These are phyloP conservation scores for Melinaea marsaeus DNA, from an alignment of 2,888 invertebrate species.

Conservation along the genomic window DNA sequence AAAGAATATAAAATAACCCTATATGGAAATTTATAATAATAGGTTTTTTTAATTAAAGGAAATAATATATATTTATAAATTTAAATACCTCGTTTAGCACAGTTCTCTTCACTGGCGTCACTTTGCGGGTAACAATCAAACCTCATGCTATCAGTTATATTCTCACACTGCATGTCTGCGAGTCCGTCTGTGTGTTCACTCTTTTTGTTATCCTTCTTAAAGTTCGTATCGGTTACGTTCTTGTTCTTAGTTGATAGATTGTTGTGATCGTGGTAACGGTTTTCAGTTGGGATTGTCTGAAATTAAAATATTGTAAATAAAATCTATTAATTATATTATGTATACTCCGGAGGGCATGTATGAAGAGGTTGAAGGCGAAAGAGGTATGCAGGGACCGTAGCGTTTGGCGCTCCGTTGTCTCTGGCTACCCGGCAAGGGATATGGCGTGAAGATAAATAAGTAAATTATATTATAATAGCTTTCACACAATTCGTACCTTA, in stretches of 20 bases:
- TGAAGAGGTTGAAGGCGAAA: too few species aligned
- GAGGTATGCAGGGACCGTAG: too few species aligned
- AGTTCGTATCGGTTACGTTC: slow-evolving; percentile 39
- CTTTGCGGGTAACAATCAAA: slow-evolving; percentile 86
- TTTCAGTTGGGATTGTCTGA: slow-evolving; percentile 43
- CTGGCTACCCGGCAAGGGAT: too few species aligned
- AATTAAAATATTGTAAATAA: not conserved
- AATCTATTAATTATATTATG: not conserved
- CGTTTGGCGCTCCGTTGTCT: too few species aligned
- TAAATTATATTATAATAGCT: too few species aligned
- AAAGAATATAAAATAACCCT: too few species aligned
- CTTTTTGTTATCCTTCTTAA: slow-evolving; percentile 47
- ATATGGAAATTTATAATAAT: too few species aligned
- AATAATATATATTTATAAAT: not conserved
- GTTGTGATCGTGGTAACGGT: slow-evolving; percentile 73
- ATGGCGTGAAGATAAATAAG: too few species aligned
- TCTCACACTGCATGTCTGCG: slow-evolving; percentile 60
- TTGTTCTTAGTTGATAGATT: slow-evolving; percentile 72
- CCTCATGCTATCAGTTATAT: slow-evolving; percentile 66
- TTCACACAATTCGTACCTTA: slow-evolving; percentile 45
- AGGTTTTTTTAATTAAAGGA: too few species aligned
- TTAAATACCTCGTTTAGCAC: slow-evolving; percentile 74
- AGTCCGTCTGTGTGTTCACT: slow-evolving; percentile 46
- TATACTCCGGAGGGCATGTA: too few species aligned
- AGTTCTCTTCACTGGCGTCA: slow-evolving; percentile 69